Base-by-base conservation (phyloP, 2,888 invertebrate genomes). In the Anthrax anthrax region DNA sequence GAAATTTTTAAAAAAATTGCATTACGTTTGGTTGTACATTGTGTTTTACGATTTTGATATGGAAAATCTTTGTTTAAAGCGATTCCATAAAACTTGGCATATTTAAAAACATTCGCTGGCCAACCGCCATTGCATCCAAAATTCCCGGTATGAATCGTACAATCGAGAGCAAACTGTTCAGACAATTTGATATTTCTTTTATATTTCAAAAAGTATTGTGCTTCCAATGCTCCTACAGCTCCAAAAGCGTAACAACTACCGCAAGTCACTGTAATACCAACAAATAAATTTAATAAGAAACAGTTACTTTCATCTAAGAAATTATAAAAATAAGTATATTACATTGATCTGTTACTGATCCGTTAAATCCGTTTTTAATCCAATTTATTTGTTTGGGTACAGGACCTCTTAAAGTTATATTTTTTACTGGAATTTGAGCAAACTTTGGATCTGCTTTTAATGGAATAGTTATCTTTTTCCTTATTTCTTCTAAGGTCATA, bases 161-260 rank as follows among this genome's bases (percentile, higher is more conserved):
- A 43, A 37, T 43, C 43, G 13, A 43, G 2, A 19, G 37, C 12
- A 37, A 37, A 37, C 27, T 43, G 43, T 14, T 19, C 23, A 4
- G 43, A 37, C 14, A 43, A 37, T 19, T 16, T 18, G 13, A 43
- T 27, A 14, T 23, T 13, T 27, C 37, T 18, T n/a, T 16, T 23
- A 37, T 43, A 27, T 37, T 43, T 43, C 4, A 23, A 37, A 13
- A 12, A 43, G 27, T 43, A 43, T 43, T 43, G 43, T 2, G 32
- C 42, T 34, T 42, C 42, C 6, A 42, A 14, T 14, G 42, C 42
- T 3, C 32, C 34, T 18, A 18, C 9, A 16, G 42, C 32, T 18
- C 34, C 32, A 18, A 42, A 42, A 9, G 42, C n/a, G 18, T 42
- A 42, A 18, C 42, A 42, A 18, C 32, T 34, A 18, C 42, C 42